Evolutionary conservation across 2,113 vertebrate species (phyloP).

Genomic region (Chionodraco myersi): DNA sequence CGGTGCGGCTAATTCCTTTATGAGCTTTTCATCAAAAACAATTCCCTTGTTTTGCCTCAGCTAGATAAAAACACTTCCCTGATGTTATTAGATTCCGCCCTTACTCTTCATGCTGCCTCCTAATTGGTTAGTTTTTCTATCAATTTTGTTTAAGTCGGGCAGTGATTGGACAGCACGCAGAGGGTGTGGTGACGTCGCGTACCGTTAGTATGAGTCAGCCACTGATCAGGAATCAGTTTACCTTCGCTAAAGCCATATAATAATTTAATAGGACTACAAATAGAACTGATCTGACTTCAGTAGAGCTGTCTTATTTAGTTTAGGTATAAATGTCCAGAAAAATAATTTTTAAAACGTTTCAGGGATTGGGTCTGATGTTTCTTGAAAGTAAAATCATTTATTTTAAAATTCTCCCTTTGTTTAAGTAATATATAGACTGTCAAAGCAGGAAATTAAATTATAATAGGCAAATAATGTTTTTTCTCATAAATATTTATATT

Average conservation of each 20-base stretch:
- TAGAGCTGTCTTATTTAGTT: background rate
- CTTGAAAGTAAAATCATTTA: slow-evolving; percentile 16
- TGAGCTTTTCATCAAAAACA: slow-evolving; percentile 20
- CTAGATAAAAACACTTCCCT: slow-evolving; percentile 66
- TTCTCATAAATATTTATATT: background rate
- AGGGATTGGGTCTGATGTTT: slow-evolving; percentile 34
- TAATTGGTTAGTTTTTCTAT: slow-evolving; percentile 63
- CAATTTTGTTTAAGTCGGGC: background rate
- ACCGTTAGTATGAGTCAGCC: slow-evolving; percentile 40
- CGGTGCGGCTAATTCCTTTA: background rate
- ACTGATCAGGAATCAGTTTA: slow-evolving; percentile 47
- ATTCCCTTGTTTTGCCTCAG: background rate
- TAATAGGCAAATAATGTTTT: background rate
- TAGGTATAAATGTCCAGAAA: background rate
- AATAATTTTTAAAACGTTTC: slow-evolving; percentile 50
- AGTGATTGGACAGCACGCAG: slow-evolving; percentile 64
- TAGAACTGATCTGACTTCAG: slow-evolving; percentile 24
- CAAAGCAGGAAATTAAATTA: background rate
- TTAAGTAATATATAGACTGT: background rate
- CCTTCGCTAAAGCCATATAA: background rate
- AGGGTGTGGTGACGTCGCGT: background rate
- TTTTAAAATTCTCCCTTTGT: background rate
- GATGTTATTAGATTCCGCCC: slow-evolving; percentile 52
- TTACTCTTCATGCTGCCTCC: background rate
- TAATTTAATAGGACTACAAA: fast-evolving